Conservation (phyloP, 2,888 invertebrate species). For the Tiliacea citrago region DNA sequence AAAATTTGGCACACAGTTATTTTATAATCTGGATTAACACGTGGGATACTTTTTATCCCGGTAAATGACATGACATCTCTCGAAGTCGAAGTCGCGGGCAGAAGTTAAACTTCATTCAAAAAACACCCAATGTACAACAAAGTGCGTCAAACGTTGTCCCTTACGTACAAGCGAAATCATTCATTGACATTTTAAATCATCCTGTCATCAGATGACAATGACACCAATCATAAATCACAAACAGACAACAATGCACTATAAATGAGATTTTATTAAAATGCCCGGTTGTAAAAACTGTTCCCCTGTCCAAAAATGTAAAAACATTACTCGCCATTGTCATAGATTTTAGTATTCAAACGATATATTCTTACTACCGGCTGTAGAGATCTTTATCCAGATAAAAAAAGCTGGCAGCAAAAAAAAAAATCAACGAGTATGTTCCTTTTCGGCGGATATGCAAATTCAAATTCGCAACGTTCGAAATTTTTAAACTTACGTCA, state of each 20-base stretch:
- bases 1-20: no score
- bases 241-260: slow-evolving; percentile 73
- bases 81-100: no score
- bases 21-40: no score
- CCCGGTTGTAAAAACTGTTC: slow-evolving; percentile 71
- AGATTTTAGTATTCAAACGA: slow-evolving; percentile 79
- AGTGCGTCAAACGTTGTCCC: no score
- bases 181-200: slow-evolving; percentile 51
- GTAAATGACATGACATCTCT: no score
- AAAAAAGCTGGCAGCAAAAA: slow-evolving; percentile 35
- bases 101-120: no score
- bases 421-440: slow-evolving; percentile 37
- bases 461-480: slow-evolving; percentile 51
- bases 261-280: slow-evolving; percentile 70
- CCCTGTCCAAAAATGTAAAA: slow-evolving; percentile 74
- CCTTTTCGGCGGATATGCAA: slow-evolving; percentile 72
- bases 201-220: slow-evolving; percentile 44
- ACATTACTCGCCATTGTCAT: slow-evolving; percentile 74
- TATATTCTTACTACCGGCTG: slow-evolving; percentile 67
- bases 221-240: slow-evolving; percentile 55
- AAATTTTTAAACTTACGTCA: slow-evolving; percentile 31
- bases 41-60: no score
- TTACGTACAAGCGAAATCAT: slow-evolving; percentile 12
- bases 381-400: slow-evolving; percentile 72
- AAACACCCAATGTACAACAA: no score